Evolutionary conservation across 2,888 invertebrate genomes (phyloP).

Genomic region (Latheticus oryzae): DNA sequence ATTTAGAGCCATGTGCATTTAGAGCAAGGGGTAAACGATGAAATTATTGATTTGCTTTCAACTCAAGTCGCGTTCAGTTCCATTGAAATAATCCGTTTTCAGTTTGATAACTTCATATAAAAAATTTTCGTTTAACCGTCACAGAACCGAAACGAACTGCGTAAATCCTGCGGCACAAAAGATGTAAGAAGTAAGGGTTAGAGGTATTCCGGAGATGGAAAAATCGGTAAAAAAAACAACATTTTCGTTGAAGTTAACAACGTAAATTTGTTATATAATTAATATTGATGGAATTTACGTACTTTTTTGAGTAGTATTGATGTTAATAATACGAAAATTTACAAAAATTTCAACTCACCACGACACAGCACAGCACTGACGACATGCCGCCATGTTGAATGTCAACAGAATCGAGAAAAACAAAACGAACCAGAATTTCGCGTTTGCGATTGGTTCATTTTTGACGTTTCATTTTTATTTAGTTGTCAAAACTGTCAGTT

Average conservation of each 20-base stretch:
- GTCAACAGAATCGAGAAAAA: conserved; percentile 72
- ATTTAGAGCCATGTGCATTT: conserved; percentile 57
- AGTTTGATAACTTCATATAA: too few species aligned
- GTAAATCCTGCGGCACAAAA: conserved; percentile 47
- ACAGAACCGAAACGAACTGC: conserved; percentile 46
- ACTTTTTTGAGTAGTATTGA: conserved; percentile 53
- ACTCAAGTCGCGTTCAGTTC: conserved; percentile 16
- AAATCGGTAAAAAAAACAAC: conserved; percentile 7
- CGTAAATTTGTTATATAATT: conserved; percentile 10
- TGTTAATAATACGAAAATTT: conserved; percentile 55
- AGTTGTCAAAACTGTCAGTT: conserved; percentile 29
- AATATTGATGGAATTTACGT: conserved; percentile 46
- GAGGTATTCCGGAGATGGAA: conserved; percentile 4
- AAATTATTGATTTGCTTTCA: conserved; percentile 63
- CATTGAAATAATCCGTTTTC: too few species aligned
- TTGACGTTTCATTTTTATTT: conserved; percentile 22
- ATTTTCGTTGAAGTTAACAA: conserved; percentile 6
- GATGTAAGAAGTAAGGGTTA: conserved; percentile 39
- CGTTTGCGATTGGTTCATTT: conserved; percentile 13
- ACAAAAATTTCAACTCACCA: conserved; percentile 78
- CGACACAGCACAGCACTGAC: conserved; percentile 97
- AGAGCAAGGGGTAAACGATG: conserved; percentile 55
- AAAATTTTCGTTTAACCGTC: not conserved
- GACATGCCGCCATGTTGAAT: conserved; percentile 96
- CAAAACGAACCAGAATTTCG: conserved; percentile 51